phyloP scores from a whole-genome alignment of 2,113 vertebrate genomes.

The Calonectris borealis region DNA sequence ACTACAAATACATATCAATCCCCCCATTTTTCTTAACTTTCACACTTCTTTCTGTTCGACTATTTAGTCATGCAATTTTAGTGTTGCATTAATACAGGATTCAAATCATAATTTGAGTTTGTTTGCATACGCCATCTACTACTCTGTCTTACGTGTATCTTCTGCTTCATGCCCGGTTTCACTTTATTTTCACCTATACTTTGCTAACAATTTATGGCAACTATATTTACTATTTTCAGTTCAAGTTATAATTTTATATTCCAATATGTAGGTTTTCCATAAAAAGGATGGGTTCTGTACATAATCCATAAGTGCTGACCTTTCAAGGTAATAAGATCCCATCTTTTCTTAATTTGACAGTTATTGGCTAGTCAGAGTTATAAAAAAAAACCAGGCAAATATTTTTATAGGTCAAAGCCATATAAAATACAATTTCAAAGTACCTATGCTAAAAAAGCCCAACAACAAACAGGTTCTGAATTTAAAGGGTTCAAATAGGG shows the following conservation, averaged over 20 bases:
- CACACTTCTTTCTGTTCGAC: background rate
- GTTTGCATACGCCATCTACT: background rate
- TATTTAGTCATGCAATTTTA: background rate
- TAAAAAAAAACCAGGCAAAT: background rate
- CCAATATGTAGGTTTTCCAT: background rate
- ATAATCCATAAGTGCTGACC: background rate
- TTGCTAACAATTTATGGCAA: background rate
- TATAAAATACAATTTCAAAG: background rate
- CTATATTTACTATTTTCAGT: background rate
- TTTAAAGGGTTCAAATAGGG: background rate
- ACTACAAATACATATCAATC: background rate
- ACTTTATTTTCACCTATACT: background rate
- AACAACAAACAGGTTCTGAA: background rate
- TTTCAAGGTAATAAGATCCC: background rate
- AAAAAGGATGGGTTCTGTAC: background rate
- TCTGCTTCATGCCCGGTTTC: background rate
- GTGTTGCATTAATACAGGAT: background rate
- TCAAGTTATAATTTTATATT: background rate
- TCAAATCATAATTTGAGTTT: background rate
- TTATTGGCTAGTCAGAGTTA: background rate
- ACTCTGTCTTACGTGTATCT: too few relatives aligned
- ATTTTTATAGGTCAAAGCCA: background rate
- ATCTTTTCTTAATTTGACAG: background rate
- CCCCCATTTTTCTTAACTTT: rapidly evolving
- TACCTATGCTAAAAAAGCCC: background rate